Evolutionary conservation across 1,140 invertebrate species (phyloP).

Genomic region (Aphis craccivora): DNA sequence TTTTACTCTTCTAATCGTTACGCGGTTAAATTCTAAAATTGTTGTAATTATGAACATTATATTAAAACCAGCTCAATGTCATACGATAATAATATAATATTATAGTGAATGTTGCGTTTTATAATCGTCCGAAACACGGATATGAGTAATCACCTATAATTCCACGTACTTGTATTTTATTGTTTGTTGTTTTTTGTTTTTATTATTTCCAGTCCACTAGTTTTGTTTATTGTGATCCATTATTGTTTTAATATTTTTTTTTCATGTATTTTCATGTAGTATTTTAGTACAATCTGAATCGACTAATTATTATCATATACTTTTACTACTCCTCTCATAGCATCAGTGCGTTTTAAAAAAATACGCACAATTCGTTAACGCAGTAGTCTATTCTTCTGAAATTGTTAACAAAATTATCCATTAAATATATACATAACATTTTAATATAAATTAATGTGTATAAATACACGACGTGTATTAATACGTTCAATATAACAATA

Average conservation of each 20-base stretch:
- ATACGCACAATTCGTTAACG: background rate
- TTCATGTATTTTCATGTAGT: background rate
- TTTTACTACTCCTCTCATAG: background rate
- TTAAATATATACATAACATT: background rate
- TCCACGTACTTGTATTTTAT: background rate
- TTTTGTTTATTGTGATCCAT: background rate
- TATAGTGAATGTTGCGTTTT: background rate
- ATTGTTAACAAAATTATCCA: background rate
- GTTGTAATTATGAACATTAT: background rate
- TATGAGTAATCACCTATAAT: background rate
- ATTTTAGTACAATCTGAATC: background rate
- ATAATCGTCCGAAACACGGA: background rate
- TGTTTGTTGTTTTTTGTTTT: background rate
- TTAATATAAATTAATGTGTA: background rate
- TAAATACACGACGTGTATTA: background rate
- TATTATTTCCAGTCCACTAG: background rate
- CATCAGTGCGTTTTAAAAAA: background rate
- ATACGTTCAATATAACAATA: background rate
- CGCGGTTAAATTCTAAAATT: background rate
- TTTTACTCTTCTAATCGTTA: background rate
- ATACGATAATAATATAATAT: background rate
- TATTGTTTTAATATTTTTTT: background rate
- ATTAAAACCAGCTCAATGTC: background rate
- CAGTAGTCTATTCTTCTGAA: background rate
- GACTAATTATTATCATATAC: background rate